Conservation (phyloP, 2,888 invertebrate species). For the Hartigia nigra region DNA sequence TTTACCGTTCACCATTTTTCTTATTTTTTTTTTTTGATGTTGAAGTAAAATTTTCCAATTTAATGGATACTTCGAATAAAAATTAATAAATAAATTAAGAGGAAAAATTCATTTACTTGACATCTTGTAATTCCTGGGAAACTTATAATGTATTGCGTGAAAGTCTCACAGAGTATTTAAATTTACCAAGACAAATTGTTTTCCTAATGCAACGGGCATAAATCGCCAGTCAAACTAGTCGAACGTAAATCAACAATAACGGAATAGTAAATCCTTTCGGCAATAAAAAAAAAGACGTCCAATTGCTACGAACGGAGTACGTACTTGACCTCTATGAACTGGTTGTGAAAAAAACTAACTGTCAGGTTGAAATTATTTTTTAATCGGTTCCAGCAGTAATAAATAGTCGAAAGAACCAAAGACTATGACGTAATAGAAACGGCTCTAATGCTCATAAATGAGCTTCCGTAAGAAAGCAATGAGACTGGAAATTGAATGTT, state of each 20-base stretch:
- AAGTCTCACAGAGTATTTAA: background rate
- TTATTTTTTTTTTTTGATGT: too few species aligned
- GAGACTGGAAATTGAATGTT: slow-evolving; percentile 2
- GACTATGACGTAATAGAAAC: background rate
- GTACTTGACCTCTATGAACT: background rate
- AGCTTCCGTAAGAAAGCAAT: background rate
- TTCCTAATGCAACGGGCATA: background rate
- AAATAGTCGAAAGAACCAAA: background rate
- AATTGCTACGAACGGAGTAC: background rate
- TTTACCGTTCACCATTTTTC: too few species aligned
- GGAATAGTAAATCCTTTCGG: background rate
- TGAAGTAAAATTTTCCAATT: background rate
- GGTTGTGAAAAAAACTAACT: too few species aligned
- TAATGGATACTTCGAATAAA: background rate
- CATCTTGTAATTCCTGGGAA: background rate
- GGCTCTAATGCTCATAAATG: background rate
- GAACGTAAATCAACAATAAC: background rate
- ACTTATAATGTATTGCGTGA: background rate
- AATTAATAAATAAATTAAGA: background rate
- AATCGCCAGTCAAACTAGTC: background rate
- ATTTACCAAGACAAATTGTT: background rate
- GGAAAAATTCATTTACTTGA: background rate
- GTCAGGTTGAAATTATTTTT: too few species aligned
- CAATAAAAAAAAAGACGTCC: background rate
- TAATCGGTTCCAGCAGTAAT: background rate